Evolutionary conservation across 2,113 vertebrate genomes (phyloP).

Genomic region (Pipra filicauda): DNA sequence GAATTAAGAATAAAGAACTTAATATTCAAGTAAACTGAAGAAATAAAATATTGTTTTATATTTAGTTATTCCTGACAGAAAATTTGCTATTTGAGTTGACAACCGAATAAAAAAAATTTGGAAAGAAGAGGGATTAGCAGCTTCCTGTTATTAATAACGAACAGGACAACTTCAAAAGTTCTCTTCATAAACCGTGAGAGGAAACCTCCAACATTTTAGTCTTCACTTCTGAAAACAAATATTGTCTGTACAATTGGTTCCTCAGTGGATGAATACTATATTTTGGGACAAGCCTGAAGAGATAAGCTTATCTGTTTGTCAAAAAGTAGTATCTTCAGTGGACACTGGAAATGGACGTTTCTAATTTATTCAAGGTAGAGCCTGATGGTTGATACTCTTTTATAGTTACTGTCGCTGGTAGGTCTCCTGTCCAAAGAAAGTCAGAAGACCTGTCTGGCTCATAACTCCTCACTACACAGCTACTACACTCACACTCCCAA

Average conservation of each 20-base stretch:
- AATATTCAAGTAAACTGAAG: not conserved
- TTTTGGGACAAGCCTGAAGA: not conserved
- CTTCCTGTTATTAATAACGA: not conserved
- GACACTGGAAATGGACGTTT: not conserved
- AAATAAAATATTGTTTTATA: not conserved
- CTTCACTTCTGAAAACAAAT: not conserved
- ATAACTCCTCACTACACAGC: not conserved
- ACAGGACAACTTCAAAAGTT: not conserved
- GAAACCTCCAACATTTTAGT: not conserved
- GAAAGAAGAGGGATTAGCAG: not conserved
- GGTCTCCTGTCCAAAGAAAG: not conserved
- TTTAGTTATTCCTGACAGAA: not conserved
- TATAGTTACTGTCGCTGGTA: not conserved
- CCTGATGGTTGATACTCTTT: not conserved
- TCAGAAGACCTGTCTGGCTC: not conserved
- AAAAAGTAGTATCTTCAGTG: not conserved
- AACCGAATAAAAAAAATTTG: not conserved
- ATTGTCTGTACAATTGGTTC: not conserved
- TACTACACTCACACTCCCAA: not conserved
- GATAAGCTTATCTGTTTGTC: not conserved
- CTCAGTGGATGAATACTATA: not conserved
- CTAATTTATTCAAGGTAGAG: not conserved
- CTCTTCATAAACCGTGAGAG: not conserved
- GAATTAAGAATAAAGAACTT: not conserved
- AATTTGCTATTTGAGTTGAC: not conserved